phyloP scores from a whole-genome alignment of 37 sponge, comb jelly and placozoan genomes.

The Cladorhizidae sp. region DNA sequence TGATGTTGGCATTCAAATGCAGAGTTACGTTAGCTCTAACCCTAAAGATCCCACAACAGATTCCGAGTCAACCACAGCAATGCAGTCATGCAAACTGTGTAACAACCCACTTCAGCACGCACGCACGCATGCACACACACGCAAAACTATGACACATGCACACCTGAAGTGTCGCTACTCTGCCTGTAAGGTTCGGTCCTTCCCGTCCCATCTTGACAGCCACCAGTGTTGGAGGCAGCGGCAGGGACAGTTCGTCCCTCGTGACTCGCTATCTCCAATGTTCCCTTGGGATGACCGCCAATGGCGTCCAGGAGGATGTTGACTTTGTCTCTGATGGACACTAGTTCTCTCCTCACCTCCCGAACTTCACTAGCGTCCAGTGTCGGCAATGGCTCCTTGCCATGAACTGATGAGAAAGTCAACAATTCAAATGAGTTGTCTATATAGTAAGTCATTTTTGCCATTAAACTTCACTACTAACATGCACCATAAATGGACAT shows the following conservation, averaged over 20 bases:
- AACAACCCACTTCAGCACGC: too few species aligned
- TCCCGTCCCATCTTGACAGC: neutral
- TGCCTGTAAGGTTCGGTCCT: neutral
- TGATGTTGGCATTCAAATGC: too few species aligned
- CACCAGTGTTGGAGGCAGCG: neutral
- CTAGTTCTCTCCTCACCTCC: conserved; percentile 62
- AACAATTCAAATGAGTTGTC: too few species aligned
- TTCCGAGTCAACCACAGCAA: too few species aligned
- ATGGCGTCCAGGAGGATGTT: conserved; percentile 58
- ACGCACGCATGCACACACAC: conserved; percentile 1
- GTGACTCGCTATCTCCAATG: neutral
- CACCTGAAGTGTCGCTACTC: neutral
- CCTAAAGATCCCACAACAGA: too few species aligned
- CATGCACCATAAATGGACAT: too few species aligned
- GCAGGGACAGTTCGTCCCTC: neutral
- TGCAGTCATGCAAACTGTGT: too few species aligned
- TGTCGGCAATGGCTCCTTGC: conserved; percentile 33
- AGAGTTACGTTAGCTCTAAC: too few species aligned
- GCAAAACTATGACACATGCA: too few species aligned
- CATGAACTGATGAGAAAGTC: conserved; percentile 41
- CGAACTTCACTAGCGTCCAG: conserved; percentile 28
- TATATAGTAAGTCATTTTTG: too few species aligned
- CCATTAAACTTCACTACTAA: too few species aligned
- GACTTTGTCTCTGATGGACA: conserved; percentile 60
- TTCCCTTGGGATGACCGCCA: conserved; percentile 9